Percentiles rank a stretch among this genome's conserved stretches.
These are phyloP conservation scores for Athene cunicularia DNA, from an alignment of 2,113 vertebrate genomes.

Conservation along the genomic window DNA sequence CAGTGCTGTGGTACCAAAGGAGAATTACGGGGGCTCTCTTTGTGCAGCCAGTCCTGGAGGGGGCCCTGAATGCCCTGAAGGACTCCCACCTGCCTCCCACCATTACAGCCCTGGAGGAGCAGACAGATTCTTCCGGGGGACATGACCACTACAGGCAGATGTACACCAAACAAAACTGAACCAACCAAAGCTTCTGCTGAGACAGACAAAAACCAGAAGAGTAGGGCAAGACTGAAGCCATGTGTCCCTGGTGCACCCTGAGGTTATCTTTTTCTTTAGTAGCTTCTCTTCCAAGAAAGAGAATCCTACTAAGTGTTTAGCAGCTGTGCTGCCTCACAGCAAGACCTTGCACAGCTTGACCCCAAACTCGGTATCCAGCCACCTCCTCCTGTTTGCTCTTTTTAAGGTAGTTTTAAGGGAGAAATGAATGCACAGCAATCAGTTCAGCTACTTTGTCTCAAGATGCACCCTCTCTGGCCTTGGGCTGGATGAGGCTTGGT, in stretches of 20 bases:
- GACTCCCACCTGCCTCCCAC: neutral
- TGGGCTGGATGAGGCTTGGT: too few relatives aligned
- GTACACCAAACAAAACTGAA: neutral
- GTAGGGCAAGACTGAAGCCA: neutral
- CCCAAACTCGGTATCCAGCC: neutral
- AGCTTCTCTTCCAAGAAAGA: neutral
- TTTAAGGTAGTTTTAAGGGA: neutral
- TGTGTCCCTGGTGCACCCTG: neutral
- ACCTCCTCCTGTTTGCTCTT: neutral
- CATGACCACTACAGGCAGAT: neutral
- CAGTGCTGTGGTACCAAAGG: neutral
- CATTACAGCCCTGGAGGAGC: neutral
- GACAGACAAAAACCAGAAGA: neutral
- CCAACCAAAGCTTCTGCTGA: neutral
- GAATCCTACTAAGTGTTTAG: accelerated
- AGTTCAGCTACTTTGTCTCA: neutral
- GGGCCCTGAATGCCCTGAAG: neutral
- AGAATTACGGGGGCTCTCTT: neutral
- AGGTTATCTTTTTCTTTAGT: neutral
- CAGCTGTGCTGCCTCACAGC: neutral
- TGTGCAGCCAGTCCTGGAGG: neutral
- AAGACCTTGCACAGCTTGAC: neutral
- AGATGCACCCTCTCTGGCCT: too few relatives aligned
- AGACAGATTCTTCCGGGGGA: neutral
- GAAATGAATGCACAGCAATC: accelerated